These are phyloP conservation scores for Scolanthus callimorphus DNA, from an alignment of 92 coral and sea anemone species.

Conservation along the genomic window DNA sequence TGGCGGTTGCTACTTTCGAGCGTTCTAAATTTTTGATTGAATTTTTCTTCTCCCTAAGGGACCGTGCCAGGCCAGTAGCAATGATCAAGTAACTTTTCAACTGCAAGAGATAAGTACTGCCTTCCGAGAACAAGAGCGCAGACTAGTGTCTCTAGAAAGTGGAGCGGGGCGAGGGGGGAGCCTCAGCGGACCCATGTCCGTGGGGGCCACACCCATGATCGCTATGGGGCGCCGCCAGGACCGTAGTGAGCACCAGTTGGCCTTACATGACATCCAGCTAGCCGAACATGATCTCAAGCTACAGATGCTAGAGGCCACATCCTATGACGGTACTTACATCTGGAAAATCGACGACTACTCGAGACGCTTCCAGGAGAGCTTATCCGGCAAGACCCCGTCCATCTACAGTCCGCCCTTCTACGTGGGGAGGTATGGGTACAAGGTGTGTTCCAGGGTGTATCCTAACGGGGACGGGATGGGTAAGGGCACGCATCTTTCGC, in stretches of 20 bases:
- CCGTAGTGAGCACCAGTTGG: constrained; percentile 53
- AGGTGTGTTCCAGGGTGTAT: constrained; percentile 78
- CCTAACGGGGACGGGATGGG: constrained; percentile 86
- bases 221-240: constrained; percentile 41
- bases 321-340: constrained; percentile 61
- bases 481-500: constrained; percentile 70
- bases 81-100: background rate
- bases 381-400: constrained; percentile 60
- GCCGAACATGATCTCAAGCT: constrained; percentile 72
- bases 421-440: constrained; percentile 85
- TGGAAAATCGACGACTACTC: constrained; percentile 83
- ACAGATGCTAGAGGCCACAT: constrained; percentile 61
- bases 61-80: background rate
- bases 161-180: background rate
- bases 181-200: background rate
- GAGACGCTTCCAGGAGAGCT: constrained; percentile 64
- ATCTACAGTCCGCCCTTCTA: constrained; percentile 84
- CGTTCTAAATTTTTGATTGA: too few relatives aligned
- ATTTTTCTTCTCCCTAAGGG: too few relatives aligned
- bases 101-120: background rate
- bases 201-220: background rate
- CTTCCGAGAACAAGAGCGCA: background rate
- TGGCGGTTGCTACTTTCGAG: too few relatives aligned
- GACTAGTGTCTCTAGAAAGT: background rate
- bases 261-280: constrained; percentile 63